Percentiles rank a stretch among this genome's conserved stretches.
Evolutionary conservation across 2,888 invertebrate genomes (phyloP).

Genomic region (Heliconius sara): DNA sequence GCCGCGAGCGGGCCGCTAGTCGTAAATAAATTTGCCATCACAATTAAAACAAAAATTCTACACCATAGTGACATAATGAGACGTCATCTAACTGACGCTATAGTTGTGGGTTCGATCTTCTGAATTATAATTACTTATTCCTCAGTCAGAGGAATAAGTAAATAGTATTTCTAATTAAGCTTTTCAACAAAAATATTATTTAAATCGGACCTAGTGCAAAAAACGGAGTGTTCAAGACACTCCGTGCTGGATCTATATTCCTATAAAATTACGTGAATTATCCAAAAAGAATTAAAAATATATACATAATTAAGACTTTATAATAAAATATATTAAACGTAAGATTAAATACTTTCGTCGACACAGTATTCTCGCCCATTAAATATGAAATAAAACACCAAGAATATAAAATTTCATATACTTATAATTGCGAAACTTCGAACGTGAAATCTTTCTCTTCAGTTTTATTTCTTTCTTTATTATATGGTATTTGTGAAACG

Average conservation of each 20-base stretch:
- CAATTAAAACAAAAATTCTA: too few species aligned
- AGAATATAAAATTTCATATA: background rate
- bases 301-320: background rate
- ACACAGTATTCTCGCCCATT: background rate
- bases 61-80: too few species aligned
- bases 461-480: conserved; percentile 3
- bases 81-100: too few species aligned
- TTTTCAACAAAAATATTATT: too few species aligned
- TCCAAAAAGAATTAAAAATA: background rate
- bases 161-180: too few species aligned
- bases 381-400: conserved; percentile 5
- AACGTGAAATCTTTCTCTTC: conserved; percentile 1
- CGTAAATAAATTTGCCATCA: too few species aligned
- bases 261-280: background rate
- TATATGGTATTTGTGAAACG: background rate
- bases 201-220: too few species aligned
- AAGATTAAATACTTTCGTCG: background rate
- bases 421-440: background rate
- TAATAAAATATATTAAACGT: background rate
- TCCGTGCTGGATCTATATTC: background rate
- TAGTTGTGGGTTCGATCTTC: too few species aligned
- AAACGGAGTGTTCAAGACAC: too few species aligned
- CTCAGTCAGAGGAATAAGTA: too few species aligned
- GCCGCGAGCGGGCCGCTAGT: too few species aligned
- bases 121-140: too few species aligned